Base-by-base conservation (phyloP, 1,140 invertebrate species). In the Aphidius ervi region DNA sequence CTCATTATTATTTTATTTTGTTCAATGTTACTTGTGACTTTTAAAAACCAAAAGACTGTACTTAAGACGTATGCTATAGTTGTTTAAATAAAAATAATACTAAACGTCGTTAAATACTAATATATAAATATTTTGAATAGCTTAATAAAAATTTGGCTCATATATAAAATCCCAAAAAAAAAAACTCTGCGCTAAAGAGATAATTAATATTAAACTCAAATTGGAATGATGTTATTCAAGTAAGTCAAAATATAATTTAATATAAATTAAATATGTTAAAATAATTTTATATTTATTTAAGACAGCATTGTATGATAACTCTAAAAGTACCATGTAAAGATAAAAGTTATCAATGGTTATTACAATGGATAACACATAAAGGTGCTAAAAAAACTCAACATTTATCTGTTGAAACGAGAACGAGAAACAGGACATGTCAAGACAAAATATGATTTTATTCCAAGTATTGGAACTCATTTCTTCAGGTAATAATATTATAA, bases 401-500 rank as follows among this genome's bases (percentile, higher is more conserved):
- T 82, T 80, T 99, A 4, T 97, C 94, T 75, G 95, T 98, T 3
- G 91, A 96, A 77, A 99, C 96, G 6, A 92, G 88, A 66, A 92
- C 97, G 73, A 90, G 87, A 70, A 55, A 92, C 91, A 60, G 95
- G 95, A 6, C 90, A 91, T 74, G 87, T 98, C 39, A 89, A 89
- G 73, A 98, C 95, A 1, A 92, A 90, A 82, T 98, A 97, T 82
- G 90, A 95, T 71, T 98, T 98, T 81, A 94, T 98, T 70, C 97
- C 97, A 0, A 96, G 95, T 75, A 88, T 97, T 68, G 97, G 97
- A 53, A 93, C 90, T 65, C 97, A 99, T 81, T 90, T 94, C 69
- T 93, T 94, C 70, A 87, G 86, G 90, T 92, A 62, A 46, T 16
- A 56, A 8, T 58, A 16, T 16, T 16, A 16, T 16, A 16, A 0